Evolutionary conservation across 1,140 invertebrate species (phyloP), one percentile per base, ranked within the genome.

Genomic region (Solenopsis invicta): DNA sequence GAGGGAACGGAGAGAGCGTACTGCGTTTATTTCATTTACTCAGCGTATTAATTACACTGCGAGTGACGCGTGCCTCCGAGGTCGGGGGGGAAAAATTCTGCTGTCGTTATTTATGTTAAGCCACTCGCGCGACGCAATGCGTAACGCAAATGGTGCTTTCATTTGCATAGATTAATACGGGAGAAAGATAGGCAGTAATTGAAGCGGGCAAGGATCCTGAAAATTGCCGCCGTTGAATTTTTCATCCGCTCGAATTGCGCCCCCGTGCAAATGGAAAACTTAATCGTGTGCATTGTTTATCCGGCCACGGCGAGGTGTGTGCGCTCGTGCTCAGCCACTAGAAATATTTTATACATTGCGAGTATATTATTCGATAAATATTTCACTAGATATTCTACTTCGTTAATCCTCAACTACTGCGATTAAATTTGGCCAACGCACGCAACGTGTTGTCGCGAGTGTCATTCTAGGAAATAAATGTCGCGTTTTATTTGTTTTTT

Each of bases 271-370:
- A 84, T 84, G 69, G 80, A 84, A 84, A 84, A 84, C 80, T 74
- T 75, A 82, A 82, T 82, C 67, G 80, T 82, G 71, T 82, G 69
- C 69, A 75, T 75, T 84, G 80, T 75, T 84, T 75, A 84, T 61
- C 69, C 29, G 21, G 24, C 5, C 13, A 34, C 52, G 21, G 67
- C 64, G 4, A 56, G 66, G 34, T 45, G 54, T 45, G 54, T 45
- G 69, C 41, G 69, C 13, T n/a, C 48, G 45, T 52, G 29, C 34
- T 13, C 34, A 21, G 54, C 16, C 24, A 2, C 24, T 21, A 50
- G 41, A 84, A 84, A 75, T 75, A 75, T 84, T 61, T 75, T 67
- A 72, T n/a, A 54, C 24, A 41, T 16, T 45, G 56, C 52, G 54
- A 48, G 29, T 50, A 37, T 75, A 61, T 72, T 54, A 81, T 82